A percentile compares a stretch with the other conserved stretches of the same genome.
Conservation (phyloP, 2,113 vertebrate genomes). For the Coreoperca whiteheadi region DNA sequence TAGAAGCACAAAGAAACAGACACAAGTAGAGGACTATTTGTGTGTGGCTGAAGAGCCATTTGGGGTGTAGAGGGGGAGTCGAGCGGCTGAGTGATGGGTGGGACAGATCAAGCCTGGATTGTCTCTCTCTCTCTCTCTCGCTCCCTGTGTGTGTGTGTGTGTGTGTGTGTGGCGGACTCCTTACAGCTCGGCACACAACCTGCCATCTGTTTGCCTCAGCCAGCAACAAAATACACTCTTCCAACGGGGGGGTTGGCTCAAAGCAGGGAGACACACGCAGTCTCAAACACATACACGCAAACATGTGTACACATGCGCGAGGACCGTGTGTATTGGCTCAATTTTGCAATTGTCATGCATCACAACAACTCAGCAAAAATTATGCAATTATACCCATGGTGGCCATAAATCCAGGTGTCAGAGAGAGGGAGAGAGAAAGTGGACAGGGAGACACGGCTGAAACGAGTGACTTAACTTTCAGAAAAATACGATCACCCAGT, state of each 20-base stretch:
- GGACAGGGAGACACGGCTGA: background rate
- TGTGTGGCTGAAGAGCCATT: constrained; percentile 24
- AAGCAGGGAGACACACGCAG: background rate
- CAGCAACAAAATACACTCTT: constrained; percentile 64
- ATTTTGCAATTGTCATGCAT: constrained; percentile 40
- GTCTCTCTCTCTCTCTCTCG: constrained; percentile 25
- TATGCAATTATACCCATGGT: constrained; percentile 20
- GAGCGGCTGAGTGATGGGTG: constrained; percentile 62
- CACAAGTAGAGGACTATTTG: background rate
- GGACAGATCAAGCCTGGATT: constrained; percentile 31
- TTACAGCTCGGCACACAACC: constrained; percentile 67
- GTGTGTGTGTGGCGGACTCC: constrained; percentile 55
- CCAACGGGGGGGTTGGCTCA: constrained; percentile 32
- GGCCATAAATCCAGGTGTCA: constrained; percentile 39
- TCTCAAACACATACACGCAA: constrained; percentile 17
- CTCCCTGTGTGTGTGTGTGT: constrained; percentile 36
- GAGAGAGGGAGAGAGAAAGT: background rate
- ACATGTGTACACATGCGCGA: constrained; percentile 37
- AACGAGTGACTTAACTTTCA: constrained; percentile 11
- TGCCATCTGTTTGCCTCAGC: constrained; percentile 80
- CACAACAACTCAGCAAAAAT: constrained; percentile 41
- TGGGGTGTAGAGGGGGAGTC: constrained; percentile 35
- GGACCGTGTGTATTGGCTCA: constrained; percentile 36
- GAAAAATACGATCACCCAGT: constrained; percentile 9
- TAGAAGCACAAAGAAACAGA: background rate